Evolutionary conservation across 2,888 invertebrate species (phyloP), one percentile per base, ranked within the genome.

Genomic region (Agriopis aurantiaria): DNA sequence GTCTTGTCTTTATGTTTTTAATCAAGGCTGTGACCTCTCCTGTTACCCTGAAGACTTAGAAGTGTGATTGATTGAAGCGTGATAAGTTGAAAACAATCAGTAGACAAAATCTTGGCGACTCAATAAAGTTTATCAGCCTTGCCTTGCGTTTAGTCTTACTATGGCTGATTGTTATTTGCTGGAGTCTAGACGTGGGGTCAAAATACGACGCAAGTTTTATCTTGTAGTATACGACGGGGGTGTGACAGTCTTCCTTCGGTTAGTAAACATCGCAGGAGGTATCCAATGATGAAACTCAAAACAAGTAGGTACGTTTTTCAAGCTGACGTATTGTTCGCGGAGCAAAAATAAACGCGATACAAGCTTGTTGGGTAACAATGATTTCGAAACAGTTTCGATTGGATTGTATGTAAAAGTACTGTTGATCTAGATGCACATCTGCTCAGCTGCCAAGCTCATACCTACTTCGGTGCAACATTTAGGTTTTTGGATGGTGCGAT

Each of bases 61-160:
- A 80, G 74, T 74, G 75, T 73, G 65, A 82, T 68, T 67, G 69
- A 76, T 64, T 73, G 88, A 91, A 88, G 88, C 89, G 71, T 80
- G 72, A 84, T 79, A 84, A 86, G 76, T 82, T 73, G 68, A 73
- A 67, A 45, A 60, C 49, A 51, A 56, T 61, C 43, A 45, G 40
- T 53, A 40, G 55, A 46, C 17, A 17, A 14, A 56, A 40, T 63
- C 41, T 43, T 48, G 56, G 11, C 14, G 48, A 70, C 55, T 74
- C 63, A 60, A 56, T 58, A 56, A 61, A 69, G 56, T 69, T 51
- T 43, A 33, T 52, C 60, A 62, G 62, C 8, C 43, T 63, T 68
- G 46, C 17, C 11, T 62, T 6, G 4, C 1, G 3, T 33, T 33
- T 33, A 33, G 49, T 64, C 66, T n/a, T 63, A 46, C n/a, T 68